Conservation (phyloP, 1,140 invertebrate species). For the Chrysopa pallens region DNA sequence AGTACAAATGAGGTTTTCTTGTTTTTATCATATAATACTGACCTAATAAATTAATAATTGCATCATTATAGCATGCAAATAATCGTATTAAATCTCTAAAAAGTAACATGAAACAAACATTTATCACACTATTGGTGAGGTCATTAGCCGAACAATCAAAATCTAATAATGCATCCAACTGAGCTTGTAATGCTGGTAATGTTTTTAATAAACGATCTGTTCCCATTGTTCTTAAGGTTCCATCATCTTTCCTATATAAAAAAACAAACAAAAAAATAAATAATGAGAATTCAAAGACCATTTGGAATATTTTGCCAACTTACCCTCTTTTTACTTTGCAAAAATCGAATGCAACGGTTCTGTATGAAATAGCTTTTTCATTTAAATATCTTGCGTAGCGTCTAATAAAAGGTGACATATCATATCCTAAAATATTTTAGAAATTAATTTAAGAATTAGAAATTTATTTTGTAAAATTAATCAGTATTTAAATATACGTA, state of each 20-base stretch:
- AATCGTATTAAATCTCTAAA: constrained; percentile 97
- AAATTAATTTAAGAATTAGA: constrained; percentile 1
- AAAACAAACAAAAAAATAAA: constrained; percentile 5
- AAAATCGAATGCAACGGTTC: constrained; percentile 97
- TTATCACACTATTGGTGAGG: constrained; percentile 95
- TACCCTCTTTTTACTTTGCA: constrained; percentile 98
- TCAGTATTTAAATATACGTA: constrained; percentile 1
- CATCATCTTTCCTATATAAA: constrained; percentile 79
- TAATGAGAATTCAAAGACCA: not conserved
- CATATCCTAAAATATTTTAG: constrained; percentile 61
- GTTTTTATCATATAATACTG: too few species aligned
- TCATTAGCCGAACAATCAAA: constrained; percentile 97
- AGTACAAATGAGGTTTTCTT: too few species aligned
- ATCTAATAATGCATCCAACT: constrained; percentile 88
- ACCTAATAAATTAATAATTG: constrained; percentile 95
- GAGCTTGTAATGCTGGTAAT: constrained; percentile 83
- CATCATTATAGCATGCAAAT: constrained; percentile 99
- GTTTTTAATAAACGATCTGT: constrained; percentile 95
- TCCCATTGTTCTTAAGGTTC: constrained; percentile 89
- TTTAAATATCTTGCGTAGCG: constrained; percentile 98
- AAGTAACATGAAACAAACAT: constrained; percentile 94
- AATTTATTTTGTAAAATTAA: not conserved
- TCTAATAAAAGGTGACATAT: constrained; percentile 98
- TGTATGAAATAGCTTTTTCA: constrained; percentile 95
- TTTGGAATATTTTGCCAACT: constrained; percentile 26